Conservation (phyloP, 2,888 invertebrate species). For the Chorisops tibialis region DNA sequence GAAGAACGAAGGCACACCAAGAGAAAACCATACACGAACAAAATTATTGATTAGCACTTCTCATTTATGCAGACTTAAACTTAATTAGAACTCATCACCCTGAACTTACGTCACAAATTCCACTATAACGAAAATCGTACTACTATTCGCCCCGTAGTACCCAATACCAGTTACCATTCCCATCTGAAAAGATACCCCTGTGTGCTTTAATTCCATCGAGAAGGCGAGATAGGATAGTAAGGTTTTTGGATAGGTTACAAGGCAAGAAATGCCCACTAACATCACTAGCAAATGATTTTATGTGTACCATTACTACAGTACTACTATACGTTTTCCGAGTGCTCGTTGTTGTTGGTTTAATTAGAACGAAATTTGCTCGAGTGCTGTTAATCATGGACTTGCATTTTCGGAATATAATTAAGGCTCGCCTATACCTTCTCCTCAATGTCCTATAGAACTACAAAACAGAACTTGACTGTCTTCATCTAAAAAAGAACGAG, state of each 20-base stretch:
- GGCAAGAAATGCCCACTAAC: conserved; percentile 26
- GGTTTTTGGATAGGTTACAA: conserved; percentile 27
- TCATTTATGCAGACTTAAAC: conserved; percentile 35
- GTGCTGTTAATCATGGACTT: conserved; percentile 35
- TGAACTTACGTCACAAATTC: conserved; percentile 30
- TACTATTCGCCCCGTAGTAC: conserved; percentile 8
- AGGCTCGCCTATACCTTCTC: conserved; percentile 29
- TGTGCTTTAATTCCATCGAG: not conserved
- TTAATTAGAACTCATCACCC: conserved; percentile 35
- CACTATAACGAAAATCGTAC: conserved; percentile 15
- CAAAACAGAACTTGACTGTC: too few species aligned
- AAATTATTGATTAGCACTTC: conserved; percentile 36
- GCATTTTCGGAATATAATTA: conserved; percentile 35
- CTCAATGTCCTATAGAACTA: not conserved
- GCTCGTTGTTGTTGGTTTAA: conserved; percentile 33
- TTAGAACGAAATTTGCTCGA: conserved; percentile 34
- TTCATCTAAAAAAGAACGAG: conserved; percentile 4
- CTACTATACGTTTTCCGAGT: not conserved
- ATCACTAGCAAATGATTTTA: conserved; percentile 24
- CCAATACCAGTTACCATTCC: not conserved
- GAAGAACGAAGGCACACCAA: conserved; percentile 3
- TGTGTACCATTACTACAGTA: conserved; percentile 17
- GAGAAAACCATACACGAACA: conserved; percentile 30
- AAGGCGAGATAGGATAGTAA: conserved; percentile 4
- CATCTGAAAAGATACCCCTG: not conserved